Evolutionary conservation across 2,797 vertebrate genomes (phyloP), one percentile per base, ranked within the genome.

Genomic region (Botia almorhae): DNA sequence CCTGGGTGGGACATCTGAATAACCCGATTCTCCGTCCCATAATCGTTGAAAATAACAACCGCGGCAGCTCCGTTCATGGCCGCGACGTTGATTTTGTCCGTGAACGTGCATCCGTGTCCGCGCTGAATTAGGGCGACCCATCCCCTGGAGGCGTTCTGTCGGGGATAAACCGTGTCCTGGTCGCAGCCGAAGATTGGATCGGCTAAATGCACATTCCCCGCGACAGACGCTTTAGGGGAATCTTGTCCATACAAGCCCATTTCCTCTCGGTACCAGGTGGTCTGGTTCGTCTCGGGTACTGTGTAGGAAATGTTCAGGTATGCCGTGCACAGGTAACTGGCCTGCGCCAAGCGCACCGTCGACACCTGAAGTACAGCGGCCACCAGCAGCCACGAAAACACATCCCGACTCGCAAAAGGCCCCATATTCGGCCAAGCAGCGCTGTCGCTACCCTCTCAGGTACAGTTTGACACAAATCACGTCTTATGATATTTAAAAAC

Each of bases 1-100:
- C 95, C 95, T 5, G 93, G 92, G 88, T 96, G 95, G 69, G 94
- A 94, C 95, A 96, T 96, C 85, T 94, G 89, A 83, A 95, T 93
- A 83, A 96, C 91, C 43, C 92, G 91, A 87, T 93, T 93, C 76
- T 92, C 91, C n/a, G 90, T 89, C 16, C 92, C 94, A 0, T 88
- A 82, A 80, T 92, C 93, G 89, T 96, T 96, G 88, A 91, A 95
- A 86, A 96, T 94, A 70, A 95, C 92, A 13, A 90, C 95, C 76
- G 91, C 95, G n/a, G 77, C 69, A 6, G 95, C 95, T 36, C 94
- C 94, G 46, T 83, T 89, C 0, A 83, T 75, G 0, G 86, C 85
- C 19, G 94, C 95, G 76, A 90, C 84, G 12, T 90, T 92, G 85
- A 96, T 96, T 88, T 96, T 96, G 21, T 94, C 90, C 4, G 92